A percentile compares a stretch with the other conserved stretches of the same genome.
These are phyloP conservation scores for Eupeodes latifasciatus DNA, from an alignment of 2,888 invertebrate genomes.

Conservation along the genomic window DNA sequence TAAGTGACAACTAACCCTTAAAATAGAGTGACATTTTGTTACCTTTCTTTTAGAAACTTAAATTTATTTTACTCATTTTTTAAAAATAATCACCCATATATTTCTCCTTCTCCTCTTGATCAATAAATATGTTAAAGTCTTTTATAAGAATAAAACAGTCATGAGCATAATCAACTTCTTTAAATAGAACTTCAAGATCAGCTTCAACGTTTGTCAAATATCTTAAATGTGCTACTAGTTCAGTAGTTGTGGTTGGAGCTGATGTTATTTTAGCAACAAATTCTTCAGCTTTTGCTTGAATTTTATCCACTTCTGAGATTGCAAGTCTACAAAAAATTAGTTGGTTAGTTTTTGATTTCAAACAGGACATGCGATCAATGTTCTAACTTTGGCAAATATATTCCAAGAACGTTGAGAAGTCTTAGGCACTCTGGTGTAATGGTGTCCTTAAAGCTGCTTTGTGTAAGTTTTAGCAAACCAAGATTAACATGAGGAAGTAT, in stretches of 20 bases:
- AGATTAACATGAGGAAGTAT: conserved; percentile 88
- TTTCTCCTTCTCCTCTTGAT: conserved; percentile 88
- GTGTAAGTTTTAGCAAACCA: conserved; percentile 89
- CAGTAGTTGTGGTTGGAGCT: conserved; percentile 89
- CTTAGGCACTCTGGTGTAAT: conserved; percentile 90
- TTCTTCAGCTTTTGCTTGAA: conserved; percentile 83
- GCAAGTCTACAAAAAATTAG: conserved; percentile 86
- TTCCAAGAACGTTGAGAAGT: conserved; percentile 88
- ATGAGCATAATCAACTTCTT: conserved; percentile 90
- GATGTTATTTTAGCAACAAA: conserved; percentile 87
- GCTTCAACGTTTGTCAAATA: conserved; percentile 87
- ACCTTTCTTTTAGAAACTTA: too few species aligned
- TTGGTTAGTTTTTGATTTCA: not conserved
- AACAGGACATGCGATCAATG: not conserved
- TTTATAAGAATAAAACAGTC: conserved; percentile 94
- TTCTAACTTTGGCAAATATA: conserved; percentile 87
- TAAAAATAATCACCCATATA: conserved; percentile 80
- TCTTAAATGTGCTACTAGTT: conserved; percentile 86
- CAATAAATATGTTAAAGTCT: conserved; percentile 89
- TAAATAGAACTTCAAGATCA: conserved; percentile 89
- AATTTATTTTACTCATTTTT: not conserved
- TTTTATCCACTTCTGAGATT: conserved; percentile 85
- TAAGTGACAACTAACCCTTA: too few species aligned
- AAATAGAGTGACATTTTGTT: too few species aligned
- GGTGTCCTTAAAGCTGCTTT: conserved; percentile 89